Base-by-base conservation (phyloP, 1,140 invertebrate genomes). In the Camponotus floridanus region DNA sequence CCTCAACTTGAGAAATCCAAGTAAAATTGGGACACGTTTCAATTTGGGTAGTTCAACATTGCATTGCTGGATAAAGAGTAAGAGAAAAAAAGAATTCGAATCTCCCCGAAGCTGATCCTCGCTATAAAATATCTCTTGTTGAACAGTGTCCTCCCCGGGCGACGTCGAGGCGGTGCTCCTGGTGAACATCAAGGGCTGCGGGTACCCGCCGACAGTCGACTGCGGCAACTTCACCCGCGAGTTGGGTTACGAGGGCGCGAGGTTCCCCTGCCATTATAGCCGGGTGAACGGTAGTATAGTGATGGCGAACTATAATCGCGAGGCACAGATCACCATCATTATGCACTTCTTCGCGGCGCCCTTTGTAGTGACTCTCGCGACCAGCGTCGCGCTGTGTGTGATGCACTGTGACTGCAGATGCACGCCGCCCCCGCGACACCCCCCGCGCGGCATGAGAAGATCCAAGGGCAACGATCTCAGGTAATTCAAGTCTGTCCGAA, bases 231-330 rank as follows among this genome's bases (percentile, higher is more conserved):
- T 98, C 92, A 98, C 97, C 55, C 95, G 96, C 42, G 96, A 96
- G 84, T 97, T 97, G 91, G 98, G 97, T 73, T 96, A 96, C 89
- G 96, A 97, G 88, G 97, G 97, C 78, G 96, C 97, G 33, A 96
- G 96, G 91, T 98, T 98, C 93, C 97, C 97, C 18, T 98, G 98
- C 93, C 97, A 97, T 94, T 98, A 98, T 96, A 98, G 98, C 84
- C 95, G 97, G 21, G 96, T 97, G 89, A 98, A 98, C 93, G 96
- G 96, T 48, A 97, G 97, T 73, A 97, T 98, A 88, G 98, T 98
- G 64, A 96, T 98, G 87, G 97, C 97, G 31, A 96, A 96, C 91
- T 98, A 98, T 96, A 97, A 97, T 92, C 96, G 97, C 87, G 97
- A 97, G 83, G 96, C 97, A 92, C 97, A 98, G 92, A 96, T 97